phyloP scores from a whole-genome alignment of 2,797 vertebrate genomes.

The Ctenopoma kingsleyae region DNA sequence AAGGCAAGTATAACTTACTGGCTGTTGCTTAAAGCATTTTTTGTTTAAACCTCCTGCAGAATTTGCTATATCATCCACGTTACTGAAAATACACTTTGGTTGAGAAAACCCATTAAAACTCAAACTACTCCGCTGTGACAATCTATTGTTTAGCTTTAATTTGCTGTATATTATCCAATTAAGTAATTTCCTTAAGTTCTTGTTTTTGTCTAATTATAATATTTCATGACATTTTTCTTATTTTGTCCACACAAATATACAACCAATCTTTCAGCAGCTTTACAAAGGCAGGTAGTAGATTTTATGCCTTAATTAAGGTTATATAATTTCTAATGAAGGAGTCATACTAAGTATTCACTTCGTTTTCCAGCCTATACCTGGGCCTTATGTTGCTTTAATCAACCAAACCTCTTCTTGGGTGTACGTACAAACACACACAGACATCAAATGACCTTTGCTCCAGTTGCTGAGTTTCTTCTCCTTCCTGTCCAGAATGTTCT shows the following conservation, averaged over 20 bases:
- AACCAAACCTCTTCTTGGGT: neutral
- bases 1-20: neutral
- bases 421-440: neutral
- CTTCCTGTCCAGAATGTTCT: constrained; percentile 79
- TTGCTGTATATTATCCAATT: neutral
- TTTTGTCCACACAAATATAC: neutral
- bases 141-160: no score
- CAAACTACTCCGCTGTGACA: neutral
- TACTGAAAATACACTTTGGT: neutral
- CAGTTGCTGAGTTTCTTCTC: constrained; percentile 27
- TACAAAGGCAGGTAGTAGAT: neutral
- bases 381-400: neutral
- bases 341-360: no score
- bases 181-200: neutral
- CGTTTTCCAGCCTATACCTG: neutral
- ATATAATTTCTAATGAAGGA: neutral
- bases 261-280: neutral
- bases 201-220: neutral
- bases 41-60: no score
- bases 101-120: neutral
- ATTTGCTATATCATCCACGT: no score
- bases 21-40: neutral
- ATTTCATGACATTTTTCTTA: neutral
- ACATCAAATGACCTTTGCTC: neutral
- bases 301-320: neutral